Conservation (phyloP, 2,113 vertebrate species). For the pig (Sus scrofa) region T2T-Sscrofa CM000812.6:14983501-14984000, state of each 20-base stretch:
- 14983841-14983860: neutral
- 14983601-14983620: too few species aligned
- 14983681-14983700: neutral
- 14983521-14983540: neutral
- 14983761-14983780: neutral
- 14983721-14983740: neutral
- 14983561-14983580: neutral
- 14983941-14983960: neutral
- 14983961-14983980: neutral
- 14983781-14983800: neutral
- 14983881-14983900: neutral
- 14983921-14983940: neutral
- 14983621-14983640: neutral
- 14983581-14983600: neutral
- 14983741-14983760: neutral
- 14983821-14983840: neutral
- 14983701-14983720: too few species aligned
- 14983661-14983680: neutral
- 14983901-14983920: neutral
- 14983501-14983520: constrained; percentile 24
- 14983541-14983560: neutral
- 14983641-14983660: neutral
- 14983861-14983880: neutral
- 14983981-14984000: neutral
- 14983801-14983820: neutral